Evolutionary conservation across 2,888 invertebrate species (phyloP).

Genomic region (Nineta flava): DNA sequence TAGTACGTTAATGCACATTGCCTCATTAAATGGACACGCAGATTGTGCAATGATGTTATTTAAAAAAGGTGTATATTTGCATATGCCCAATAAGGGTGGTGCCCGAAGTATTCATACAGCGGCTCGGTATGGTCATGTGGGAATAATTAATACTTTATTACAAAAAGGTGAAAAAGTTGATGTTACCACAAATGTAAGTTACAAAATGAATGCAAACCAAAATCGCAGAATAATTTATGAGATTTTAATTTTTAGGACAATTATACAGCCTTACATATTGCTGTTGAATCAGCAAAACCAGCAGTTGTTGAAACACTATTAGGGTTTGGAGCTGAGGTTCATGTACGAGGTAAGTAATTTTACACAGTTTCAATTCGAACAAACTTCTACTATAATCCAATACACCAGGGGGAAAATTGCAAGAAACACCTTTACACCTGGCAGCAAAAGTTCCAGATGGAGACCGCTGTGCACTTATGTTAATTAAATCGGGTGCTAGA

Average conservation of each 20-base stretch:
- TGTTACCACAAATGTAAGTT: constrained; percentile 77
- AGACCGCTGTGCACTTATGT: constrained; percentile 88
- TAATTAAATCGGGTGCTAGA: constrained; percentile 93
- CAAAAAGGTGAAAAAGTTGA: constrained; percentile 96
- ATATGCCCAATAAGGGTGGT: constrained; percentile 98
- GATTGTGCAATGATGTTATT: constrained; percentile 97
- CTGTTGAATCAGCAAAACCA: constrained; percentile 87
- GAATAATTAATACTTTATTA: constrained; percentile 88
- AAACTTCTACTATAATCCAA: not conserved
- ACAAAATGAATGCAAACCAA: not conserved
- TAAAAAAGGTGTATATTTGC: constrained; percentile 95
- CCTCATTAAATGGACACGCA: constrained; percentile 91
- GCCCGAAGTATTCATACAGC: constrained; percentile 97
- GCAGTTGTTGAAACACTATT: constrained; percentile 88
- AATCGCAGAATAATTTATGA: not conserved
- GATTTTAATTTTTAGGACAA: constrained; percentile 54
- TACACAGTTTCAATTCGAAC: not conserved
- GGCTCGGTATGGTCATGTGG: constrained; percentile 90
- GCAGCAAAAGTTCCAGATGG: constrained; percentile 88
- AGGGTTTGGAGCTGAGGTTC: constrained; percentile 95
- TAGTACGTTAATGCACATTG: constrained; percentile 96
- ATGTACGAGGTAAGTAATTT: constrained; percentile 51
- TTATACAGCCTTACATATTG: constrained; percentile 94
- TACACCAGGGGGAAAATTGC: constrained; percentile 56
- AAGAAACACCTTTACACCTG: constrained; percentile 93